These are phyloP conservation scores for Drosophila greeni DNA, from an alignment of 2,888 invertebrate species.

Conservation along the genomic window DNA sequence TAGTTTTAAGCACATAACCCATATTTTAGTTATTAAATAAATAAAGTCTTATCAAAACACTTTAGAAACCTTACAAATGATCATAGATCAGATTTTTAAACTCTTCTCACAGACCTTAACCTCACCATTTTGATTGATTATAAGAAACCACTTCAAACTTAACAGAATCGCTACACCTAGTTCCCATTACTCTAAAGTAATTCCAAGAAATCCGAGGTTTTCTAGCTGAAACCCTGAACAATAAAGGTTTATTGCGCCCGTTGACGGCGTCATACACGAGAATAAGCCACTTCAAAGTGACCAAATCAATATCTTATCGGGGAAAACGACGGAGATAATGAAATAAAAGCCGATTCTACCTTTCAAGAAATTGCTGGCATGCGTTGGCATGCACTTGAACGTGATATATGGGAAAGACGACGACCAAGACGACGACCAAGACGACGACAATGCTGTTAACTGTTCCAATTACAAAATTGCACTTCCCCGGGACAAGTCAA, in stretches of 20 bases:
- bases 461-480: slow-evolving; percentile 49
- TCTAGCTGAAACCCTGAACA: slow-evolving; percentile 5
- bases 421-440: no score
- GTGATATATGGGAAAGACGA: slow-evolving; percentile 6
- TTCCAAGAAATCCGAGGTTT: slow-evolving; percentile 12
- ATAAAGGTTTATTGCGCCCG: slow-evolving; percentile 18
- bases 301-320: slow-evolving; percentile 35
- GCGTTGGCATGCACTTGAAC: slow-evolving; percentile 17
- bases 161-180: no score
- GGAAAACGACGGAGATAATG: slow-evolving; percentile 8
- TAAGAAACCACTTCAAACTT: slow-evolving; percentile 1
- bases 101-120: not conserved
- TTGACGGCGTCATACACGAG: slow-evolving; percentile 17
- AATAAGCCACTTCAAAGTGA: slow-evolving; percentile 30
- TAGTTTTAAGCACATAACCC: not conserved
- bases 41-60: not conserved
- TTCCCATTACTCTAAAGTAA: not conserved
- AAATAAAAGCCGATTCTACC: slow-evolving; percentile 3
- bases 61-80: not conserved
- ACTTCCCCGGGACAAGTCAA: slow-evolving; percentile 3
- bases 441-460: slow-evolving; percentile 7
- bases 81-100: not conserved
- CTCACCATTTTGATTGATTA: slow-evolving; percentile 8
- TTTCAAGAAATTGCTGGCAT: slow-evolving; percentile 7
- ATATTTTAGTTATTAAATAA: not conserved